phyloP scores from a whole-genome alignment of 2,888 invertebrate genomes.

The Notocelia uddmanniana region DNA sequence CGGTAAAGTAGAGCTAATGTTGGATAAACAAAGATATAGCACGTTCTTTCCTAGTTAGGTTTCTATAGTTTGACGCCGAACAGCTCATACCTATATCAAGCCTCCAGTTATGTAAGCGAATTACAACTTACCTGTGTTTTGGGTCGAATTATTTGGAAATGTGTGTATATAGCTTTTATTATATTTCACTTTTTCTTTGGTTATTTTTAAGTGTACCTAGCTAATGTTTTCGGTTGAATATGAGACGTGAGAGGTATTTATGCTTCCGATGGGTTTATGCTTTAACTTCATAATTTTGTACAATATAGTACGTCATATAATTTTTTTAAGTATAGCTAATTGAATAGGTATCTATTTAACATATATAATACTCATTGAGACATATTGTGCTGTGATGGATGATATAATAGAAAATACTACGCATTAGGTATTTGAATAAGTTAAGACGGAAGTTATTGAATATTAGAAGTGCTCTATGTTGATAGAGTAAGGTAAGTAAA shows the following conservation, averaged over 20 bases:
- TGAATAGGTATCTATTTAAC: constrained; percentile 3
- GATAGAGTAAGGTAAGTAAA: not conserved
- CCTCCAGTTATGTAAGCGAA: not conserved
- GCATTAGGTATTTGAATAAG: not conserved
- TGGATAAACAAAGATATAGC: constrained; percentile 1
- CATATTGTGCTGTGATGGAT: constrained; percentile 44
- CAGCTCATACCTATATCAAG: not conserved
- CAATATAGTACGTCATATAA: not conserved
- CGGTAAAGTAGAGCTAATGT: not conserved
- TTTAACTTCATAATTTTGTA: constrained; percentile 14
- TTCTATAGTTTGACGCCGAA: not conserved
- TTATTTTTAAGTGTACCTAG: not conserved
- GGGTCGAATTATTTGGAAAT: constrained; percentile 18
- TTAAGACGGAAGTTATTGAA: constrained; percentile 1
- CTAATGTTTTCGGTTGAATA: not conserved
- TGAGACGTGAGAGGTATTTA: not conserved
- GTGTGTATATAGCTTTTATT: not conserved
- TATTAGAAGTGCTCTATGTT: not conserved
- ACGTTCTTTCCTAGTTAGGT: constrained; percentile 1
- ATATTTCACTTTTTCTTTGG: too few relatives aligned
- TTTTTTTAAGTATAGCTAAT: constrained; percentile 1
- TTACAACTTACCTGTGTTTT: not conserved
- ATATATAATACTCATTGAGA: constrained; percentile 20
- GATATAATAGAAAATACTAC: constrained; percentile 29
- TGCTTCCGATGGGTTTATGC: constrained; percentile 19